Conservation (phyloP, 2,888 invertebrate species). For the Amblyjoppa fuscipennis region DNA sequence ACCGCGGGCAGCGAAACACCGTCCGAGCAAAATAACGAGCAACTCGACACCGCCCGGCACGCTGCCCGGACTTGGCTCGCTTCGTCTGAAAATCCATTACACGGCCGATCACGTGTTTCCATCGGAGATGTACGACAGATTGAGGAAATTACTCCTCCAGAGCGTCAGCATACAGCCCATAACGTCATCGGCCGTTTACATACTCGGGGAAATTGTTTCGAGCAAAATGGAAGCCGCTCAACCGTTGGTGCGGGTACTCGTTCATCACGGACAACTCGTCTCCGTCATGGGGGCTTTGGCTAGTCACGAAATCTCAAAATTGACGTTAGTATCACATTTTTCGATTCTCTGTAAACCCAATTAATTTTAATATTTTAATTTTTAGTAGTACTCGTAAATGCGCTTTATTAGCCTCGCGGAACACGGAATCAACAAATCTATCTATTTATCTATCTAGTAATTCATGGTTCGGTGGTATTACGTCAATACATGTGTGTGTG, state of each 20-base stretch:
- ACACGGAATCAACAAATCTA: too few relatives aligned
- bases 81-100: conserved; percentile 94
- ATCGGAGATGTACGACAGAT: conserved; percentile 91
- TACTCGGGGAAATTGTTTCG: conserved; percentile 94
- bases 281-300: conserved; percentile 94
- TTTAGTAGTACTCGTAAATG: too few relatives aligned
- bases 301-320: conserved; percentile 95
- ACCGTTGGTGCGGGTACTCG: conserved; percentile 94
- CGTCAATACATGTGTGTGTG: too few relatives aligned
- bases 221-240: conserved; percentile 96
- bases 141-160: conserved; percentile 91
- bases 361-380: too few relatives aligned
- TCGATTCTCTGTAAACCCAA: conserved; percentile 30
- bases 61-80: conserved; percentile 91
- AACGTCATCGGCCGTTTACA: conserved; percentile 92
- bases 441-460: too few relatives aligned
- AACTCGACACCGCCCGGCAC: conserved; percentile 91
- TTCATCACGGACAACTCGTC: conserved; percentile 94
- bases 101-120: conserved; percentile 96
- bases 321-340: conserved; percentile 89
- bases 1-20: conserved; percentile 89
- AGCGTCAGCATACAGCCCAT: conserved; percentile 91
- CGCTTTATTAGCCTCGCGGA: too few relatives aligned
- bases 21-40: conserved; percentile 87
- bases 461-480: too few relatives aligned